phyloP scores from a whole-genome alignment of 2,888 invertebrate genomes.

The Platerodrilus igneus region DNA sequence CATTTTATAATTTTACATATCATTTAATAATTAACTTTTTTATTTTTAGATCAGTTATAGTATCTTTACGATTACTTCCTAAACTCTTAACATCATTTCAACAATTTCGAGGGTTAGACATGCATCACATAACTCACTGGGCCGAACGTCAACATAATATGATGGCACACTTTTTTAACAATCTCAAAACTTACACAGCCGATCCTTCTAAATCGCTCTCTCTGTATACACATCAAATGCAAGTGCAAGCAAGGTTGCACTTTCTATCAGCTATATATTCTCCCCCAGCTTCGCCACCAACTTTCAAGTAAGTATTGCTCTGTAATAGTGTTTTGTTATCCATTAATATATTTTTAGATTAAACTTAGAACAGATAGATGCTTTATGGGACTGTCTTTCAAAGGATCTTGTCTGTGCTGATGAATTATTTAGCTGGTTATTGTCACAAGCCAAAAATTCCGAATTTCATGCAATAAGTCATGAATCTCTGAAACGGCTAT shows the following conservation, averaged over 20 bases:
- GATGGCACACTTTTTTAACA: constrained; percentile 89
- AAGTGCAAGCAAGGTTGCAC: constrained; percentile 85
- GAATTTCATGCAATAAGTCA: constrained; percentile 88
- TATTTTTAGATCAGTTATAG: constrained; percentile 79
- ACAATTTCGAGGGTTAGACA: constrained; percentile 80
- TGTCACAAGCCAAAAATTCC: constrained; percentile 86
- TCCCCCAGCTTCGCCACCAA: constrained; percentile 82
- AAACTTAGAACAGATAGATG: constrained; percentile 84
- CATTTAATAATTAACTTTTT: too few relatives aligned
- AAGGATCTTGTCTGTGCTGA: constrained; percentile 82
- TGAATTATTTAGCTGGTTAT: constrained; percentile 89
- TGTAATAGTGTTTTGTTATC: neutral
- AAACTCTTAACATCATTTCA: constrained; percentile 89
- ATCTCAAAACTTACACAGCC: constrained; percentile 69
- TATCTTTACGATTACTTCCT: constrained; percentile 81
- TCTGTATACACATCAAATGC: constrained; percentile 73
- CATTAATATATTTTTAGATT: constrained; percentile 49
- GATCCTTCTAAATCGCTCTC: constrained; percentile 42
- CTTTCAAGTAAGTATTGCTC: constrained; percentile 60
- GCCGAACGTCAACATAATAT: constrained; percentile 88
- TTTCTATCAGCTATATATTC: constrained; percentile 92
- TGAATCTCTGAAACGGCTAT: constrained; percentile 82
- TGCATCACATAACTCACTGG: constrained; percentile 86
- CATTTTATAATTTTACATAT: too few relatives aligned
- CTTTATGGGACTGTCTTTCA: constrained; percentile 86